A percentile compares a stretch with the other conserved stretches of the same genome.
These are phyloP conservation scores for Andinoacara biseriatus DNA, from an alignment of 2,113 vertebrate species.

Conservation along the genomic window DNA sequence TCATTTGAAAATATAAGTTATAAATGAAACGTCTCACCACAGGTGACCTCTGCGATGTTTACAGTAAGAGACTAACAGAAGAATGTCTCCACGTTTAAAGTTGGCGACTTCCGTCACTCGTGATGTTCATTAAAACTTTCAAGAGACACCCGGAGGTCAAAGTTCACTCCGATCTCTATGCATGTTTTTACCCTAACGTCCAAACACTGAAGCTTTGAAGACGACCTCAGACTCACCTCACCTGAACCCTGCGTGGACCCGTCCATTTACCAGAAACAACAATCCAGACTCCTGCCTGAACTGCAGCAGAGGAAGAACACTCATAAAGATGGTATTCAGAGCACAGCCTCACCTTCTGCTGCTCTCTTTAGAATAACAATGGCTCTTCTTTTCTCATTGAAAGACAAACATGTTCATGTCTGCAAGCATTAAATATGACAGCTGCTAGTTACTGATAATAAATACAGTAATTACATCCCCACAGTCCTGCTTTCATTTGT, in stretches of 20 bases:
- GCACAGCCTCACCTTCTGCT: background rate
- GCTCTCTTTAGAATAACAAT: background rate
- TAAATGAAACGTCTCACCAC: background rate
- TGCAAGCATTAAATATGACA: too few relatives aligned
- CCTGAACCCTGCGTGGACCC: constrained; percentile 24
- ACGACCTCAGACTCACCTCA: background rate
- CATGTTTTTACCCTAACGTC: background rate
- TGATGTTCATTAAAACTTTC: background rate
- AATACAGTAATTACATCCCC: background rate
- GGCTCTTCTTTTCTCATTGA: background rate
- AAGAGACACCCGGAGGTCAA: background rate
- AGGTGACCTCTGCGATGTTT: background rate
- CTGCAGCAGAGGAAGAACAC: background rate
- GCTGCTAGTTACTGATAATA: background rate
- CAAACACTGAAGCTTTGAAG: background rate
- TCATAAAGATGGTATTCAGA: constrained; percentile 5
- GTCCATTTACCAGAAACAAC: background rate
- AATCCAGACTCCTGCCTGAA: background rate
- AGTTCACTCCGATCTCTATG: background rate
- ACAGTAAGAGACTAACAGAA: background rate
- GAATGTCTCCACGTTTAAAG: background rate
- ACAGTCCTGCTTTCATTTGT: background rate
- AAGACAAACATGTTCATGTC: background rate
- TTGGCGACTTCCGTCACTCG: background rate
- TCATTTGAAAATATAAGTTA: background rate